Percentiles rank a stretch among this genome's conserved stretches.
Evolutionary conservation across 2,888 invertebrate genomes (phyloP).

Genomic region (Ashinkailepas kermadecensis): DNA sequence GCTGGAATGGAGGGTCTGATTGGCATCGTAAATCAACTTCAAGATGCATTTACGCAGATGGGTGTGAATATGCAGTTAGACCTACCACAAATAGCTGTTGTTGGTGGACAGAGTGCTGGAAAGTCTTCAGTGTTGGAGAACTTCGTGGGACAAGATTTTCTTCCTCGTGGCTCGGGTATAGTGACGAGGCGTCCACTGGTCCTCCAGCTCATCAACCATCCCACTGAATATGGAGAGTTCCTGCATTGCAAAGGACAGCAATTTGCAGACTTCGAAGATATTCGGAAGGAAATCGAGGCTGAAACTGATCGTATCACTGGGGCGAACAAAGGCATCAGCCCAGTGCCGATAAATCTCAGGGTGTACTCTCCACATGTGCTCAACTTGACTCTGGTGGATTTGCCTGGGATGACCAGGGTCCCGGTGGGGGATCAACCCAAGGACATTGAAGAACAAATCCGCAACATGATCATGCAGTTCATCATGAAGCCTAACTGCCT

Average conservation of each 20-base stretch:
- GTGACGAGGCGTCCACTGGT: constrained; percentile 94
- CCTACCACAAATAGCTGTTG: constrained; percentile 99
- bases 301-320: constrained; percentile 98
- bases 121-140: constrained; percentile 99
- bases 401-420: constrained; percentile 94
- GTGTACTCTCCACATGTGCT: constrained; percentile 96
- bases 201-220: constrained; percentile 76
- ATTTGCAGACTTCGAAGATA: constrained; percentile 90
- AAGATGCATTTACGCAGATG: constrained; percentile 98
- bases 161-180: constrained; percentile 92
- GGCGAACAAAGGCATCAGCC: constrained; percentile 96
- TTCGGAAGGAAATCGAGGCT: constrained; percentile 90
- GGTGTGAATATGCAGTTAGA: constrained; percentile 98
- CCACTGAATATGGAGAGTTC: constrained; percentile 93
- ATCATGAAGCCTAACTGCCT: constrained; percentile 89
- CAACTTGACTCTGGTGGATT: constrained; percentile 83
- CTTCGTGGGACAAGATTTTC: constrained; percentile 97
- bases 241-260: constrained; percentile 97
- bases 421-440: constrained; percentile 94
- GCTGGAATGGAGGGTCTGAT: constrained; percentile 91
- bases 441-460: constrained; percentile 93
- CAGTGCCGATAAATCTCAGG: constrained; percentile 94
- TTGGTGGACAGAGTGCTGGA: constrained; percentile 99
- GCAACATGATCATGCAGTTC: constrained; percentile 87
- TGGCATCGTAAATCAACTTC: constrained; percentile 98